These are phyloP conservation scores for Spongilla lacustris DNA, from an alignment of 37 sponge, comb jelly and placozoan species.

Conservation along the genomic window DNA sequence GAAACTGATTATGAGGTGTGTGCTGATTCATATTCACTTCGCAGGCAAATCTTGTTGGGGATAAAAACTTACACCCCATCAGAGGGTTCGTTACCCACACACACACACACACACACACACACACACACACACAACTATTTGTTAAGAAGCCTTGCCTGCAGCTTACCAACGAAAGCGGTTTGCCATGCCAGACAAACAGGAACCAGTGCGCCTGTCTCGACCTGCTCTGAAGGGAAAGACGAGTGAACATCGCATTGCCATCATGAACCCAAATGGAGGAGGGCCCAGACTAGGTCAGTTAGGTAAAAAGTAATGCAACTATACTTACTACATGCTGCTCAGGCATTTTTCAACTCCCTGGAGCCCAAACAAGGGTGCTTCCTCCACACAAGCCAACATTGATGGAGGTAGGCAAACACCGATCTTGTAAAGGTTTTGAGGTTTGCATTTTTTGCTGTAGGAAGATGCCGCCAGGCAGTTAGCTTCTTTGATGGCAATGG, in stretches of 20 bases:
- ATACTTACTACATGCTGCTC: not conserved
- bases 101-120: not conserved
- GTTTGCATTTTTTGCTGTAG: conserved; percentile 16
- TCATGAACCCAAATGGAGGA: not conserved
- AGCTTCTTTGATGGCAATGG: conserved; percentile 35
- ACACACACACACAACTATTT: not conserved
- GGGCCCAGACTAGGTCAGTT: not conserved
- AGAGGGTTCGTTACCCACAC: not conserved
- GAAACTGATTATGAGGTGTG: not conserved
- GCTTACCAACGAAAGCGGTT: not conserved
- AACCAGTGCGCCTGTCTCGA: not conserved
- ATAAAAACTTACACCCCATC: conserved; percentile 9
- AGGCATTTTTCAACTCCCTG: conserved; percentile 8
- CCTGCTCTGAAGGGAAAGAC: conserved; percentile 8
- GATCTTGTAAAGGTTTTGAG: not conserved
- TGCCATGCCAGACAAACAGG: conserved; percentile 13
- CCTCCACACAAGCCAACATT: conserved; percentile 18
- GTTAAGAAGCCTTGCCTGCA: not conserved
- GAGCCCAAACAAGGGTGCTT: not conserved
- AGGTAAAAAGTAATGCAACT: not conserved
- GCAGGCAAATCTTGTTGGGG: conserved; percentile 10
- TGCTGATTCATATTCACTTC: not conserved
- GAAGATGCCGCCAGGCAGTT: conserved; percentile 10
- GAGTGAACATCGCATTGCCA: not conserved
- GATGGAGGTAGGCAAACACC: conserved; percentile 5